These are phyloP conservation scores for Phalera bucephala DNA, from an alignment of 2,888 invertebrate genomes.

Conservation along the genomic window DNA sequence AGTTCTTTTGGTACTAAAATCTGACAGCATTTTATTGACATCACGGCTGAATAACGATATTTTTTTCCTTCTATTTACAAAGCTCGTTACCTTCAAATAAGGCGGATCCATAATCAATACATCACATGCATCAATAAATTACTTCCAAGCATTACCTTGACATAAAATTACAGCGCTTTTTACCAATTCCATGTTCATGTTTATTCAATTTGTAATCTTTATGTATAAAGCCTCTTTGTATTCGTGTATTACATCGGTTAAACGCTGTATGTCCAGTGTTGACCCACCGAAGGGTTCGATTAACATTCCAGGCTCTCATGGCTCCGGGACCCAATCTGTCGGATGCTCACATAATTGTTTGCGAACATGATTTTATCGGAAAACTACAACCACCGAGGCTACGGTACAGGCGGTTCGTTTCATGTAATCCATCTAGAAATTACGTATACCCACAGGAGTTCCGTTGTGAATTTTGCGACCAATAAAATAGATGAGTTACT, in stretches of 20 bases:
- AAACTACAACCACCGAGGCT: conserved; percentile 32
- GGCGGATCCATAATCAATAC: no score
- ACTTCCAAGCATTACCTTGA: no score
- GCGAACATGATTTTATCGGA: conserved; percentile 68
- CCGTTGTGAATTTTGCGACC: conserved; percentile 15
- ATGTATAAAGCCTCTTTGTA: conserved; percentile 25
- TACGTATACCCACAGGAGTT: conserved; percentile 20
- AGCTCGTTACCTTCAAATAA: no score
- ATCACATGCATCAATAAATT: no score
- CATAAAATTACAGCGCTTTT: conserved; percentile 19
- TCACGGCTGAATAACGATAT: no score
- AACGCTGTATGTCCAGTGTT: conserved; percentile 36
- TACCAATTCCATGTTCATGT: conserved; percentile 18
- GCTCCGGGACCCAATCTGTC: conserved; percentile 66
- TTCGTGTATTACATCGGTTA: conserved; percentile 24
- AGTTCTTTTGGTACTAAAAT: no score
- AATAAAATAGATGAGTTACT: conserved; percentile 6
- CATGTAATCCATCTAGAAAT: conserved; percentile 28
- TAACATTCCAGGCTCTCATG: conserved; percentile 69
- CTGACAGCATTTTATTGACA: no score
- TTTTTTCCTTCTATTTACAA: no score
- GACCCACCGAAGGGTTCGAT: conserved; percentile 58
- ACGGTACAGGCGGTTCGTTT: conserved; percentile 26
- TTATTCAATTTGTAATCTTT: conserved; percentile 33
- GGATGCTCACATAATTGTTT: conserved; percentile 68